phyloP scores from a whole-genome alignment of 1,140 invertebrate genomes.

The Leptinotarsa defecta region DNA sequence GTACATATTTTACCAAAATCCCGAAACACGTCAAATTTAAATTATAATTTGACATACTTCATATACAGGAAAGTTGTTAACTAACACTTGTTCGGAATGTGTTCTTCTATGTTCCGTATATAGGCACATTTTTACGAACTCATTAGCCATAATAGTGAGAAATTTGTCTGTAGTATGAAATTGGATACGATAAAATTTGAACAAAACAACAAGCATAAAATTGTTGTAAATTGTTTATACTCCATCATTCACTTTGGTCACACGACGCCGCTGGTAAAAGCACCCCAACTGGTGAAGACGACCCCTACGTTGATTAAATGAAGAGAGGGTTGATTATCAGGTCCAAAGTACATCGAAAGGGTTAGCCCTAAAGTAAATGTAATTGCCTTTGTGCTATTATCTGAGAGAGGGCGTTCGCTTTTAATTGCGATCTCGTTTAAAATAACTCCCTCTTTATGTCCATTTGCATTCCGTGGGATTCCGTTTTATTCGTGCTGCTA shows the following conservation, averaged over 20 bases:
- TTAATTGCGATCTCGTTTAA: conserved; percentile 34
- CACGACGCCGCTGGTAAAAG: conserved; percentile 5
- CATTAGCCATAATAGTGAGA: too few relatives aligned
- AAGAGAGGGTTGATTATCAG: conserved; percentile 26
- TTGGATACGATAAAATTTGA: too few relatives aligned
- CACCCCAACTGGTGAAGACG: background rate
- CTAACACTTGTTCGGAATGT: too few relatives aligned
- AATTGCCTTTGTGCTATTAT: conserved; percentile 36
- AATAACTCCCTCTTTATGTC: conserved; percentile 17
- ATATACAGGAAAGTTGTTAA: too few relatives aligned
- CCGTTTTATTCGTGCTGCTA: conserved; percentile 17
- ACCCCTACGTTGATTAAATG: conserved; percentile 20
- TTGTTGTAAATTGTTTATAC: too few relatives aligned
- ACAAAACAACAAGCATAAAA: too few relatives aligned
- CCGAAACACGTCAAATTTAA: too few relatives aligned
- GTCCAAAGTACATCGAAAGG: conserved; percentile 32
- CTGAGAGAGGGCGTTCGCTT: conserved; percentile 24
- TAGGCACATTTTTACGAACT: too few relatives aligned
- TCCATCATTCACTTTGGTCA: background rate
- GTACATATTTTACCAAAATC: too few relatives aligned
- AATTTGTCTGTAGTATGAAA: too few relatives aligned
- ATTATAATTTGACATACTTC: too few relatives aligned
- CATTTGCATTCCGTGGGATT: conserved; percentile 17
- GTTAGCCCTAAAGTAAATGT: conserved; percentile 31
- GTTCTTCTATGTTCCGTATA: too few relatives aligned